A percentile compares a stretch with the other conserved stretches of the same genome.
phyloP scores from a whole-genome alignment of 1,140 invertebrate genomes.

The Anastrepha obliqua region DNA sequence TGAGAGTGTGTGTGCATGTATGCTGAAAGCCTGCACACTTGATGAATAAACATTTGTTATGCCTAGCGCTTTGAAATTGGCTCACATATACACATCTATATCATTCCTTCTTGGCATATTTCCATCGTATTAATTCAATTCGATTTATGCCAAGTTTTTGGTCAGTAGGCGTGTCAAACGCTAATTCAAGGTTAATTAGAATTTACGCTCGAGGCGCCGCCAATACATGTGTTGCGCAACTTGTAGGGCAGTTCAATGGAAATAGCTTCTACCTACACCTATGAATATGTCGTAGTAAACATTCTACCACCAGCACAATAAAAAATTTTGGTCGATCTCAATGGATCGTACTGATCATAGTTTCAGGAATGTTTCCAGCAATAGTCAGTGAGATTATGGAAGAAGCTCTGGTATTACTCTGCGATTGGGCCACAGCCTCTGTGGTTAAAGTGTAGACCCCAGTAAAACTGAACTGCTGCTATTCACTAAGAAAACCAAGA shows the following conservation, averaged over 20 bases:
- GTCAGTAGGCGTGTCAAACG: conserved; percentile 19
- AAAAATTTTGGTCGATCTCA: no score
- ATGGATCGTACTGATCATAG: no score
- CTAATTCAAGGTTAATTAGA: conserved; percentile 44
- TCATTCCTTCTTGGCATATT: not conserved
- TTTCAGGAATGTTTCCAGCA: no score
- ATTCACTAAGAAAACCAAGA: no score
- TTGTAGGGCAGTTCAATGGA: not conserved
- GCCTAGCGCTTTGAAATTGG: not conserved
- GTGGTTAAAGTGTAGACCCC: no score
- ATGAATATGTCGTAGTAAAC: no score
- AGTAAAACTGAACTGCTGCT: no score
- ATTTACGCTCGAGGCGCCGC: not conserved
- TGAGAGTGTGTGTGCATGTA: not conserved
- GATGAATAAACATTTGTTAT: conserved; percentile 11
- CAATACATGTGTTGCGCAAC: not conserved
- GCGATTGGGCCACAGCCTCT: no score
- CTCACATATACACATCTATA: not conserved
- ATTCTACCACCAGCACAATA: no score
- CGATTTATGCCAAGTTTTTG: not conserved
- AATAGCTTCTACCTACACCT: no score
- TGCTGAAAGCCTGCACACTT: not conserved
- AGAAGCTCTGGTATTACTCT: no score
- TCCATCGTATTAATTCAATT: conserved; percentile 8
- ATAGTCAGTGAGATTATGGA: no score